phyloP scores from a whole-genome alignment of 2,888 invertebrate genomes.

The Melipona beecheii region DNA sequence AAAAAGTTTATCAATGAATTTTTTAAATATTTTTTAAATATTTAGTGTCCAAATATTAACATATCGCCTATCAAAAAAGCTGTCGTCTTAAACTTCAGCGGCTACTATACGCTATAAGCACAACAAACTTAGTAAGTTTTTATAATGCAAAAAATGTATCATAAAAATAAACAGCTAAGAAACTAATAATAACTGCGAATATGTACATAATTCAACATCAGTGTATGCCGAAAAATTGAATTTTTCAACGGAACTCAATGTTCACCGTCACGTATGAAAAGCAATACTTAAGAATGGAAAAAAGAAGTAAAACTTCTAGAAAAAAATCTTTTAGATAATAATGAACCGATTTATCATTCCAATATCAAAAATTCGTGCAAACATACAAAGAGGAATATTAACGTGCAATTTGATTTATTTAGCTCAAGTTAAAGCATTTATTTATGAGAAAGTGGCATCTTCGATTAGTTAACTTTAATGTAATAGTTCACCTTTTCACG shows the following conservation, averaged over 20 bases:
- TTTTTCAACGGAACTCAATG: not conserved
- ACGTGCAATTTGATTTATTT: conserved; percentile 23
- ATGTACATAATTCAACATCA: not conserved
- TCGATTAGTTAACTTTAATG: not conserved
- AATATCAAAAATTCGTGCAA: not conserved
- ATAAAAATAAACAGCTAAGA: not conserved
- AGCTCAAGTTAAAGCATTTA: not conserved
- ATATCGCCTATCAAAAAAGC: too few relatives aligned
- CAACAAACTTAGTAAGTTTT: not conserved
- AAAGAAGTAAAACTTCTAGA: not conserved
- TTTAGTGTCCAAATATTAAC: too few relatives aligned
- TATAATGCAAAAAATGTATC: not conserved
- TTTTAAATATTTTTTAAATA: too few relatives aligned
- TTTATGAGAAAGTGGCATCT: conserved; percentile 19
- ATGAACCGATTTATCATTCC: conserved; percentile 12
- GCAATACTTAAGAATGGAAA: not conserved
- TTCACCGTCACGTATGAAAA: not conserved
- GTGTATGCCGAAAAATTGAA: conserved; percentile 1
- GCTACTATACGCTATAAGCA: not conserved
- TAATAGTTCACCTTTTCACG: too few relatives aligned
- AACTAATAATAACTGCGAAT: not conserved
- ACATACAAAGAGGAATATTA: not conserved
- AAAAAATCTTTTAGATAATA: not conserved
- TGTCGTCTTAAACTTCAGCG: too few relatives aligned
- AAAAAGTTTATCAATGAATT: too few relatives aligned